Evolutionary conservation across 30 jellyfish, hydroid and myxozoan species (phyloP).

Genomic region (Phacellophora camtschatica): DNA sequence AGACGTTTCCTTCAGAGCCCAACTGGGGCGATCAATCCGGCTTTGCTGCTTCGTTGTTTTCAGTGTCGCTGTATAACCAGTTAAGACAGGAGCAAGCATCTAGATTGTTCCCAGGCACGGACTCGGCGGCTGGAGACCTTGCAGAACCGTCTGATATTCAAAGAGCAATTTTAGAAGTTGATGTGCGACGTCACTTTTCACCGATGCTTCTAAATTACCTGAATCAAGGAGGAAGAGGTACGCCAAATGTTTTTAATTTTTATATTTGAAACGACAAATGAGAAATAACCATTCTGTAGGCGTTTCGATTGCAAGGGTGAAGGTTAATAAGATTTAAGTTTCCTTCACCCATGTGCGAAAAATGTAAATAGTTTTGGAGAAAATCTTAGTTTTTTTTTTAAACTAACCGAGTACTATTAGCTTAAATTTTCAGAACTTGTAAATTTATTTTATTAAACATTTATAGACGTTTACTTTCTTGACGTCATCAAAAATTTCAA

Average conservation of each 20-base stretch:
- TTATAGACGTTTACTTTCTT: no score
- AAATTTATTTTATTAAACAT: no score
- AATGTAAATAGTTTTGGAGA: no score
- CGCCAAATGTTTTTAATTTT: background rate
- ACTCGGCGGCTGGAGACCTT: conserved; percentile 47
- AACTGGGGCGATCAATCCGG: conserved; percentile 2
- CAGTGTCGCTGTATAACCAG: conserved; percentile 51
- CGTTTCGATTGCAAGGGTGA: no score
- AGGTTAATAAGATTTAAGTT: no score
- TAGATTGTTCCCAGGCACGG: conserved; percentile 28
- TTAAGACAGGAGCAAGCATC: conserved; percentile 52
- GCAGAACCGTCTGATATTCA: conserved; percentile 68
- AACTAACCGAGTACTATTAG: no score
- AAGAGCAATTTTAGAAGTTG: conserved; percentile 46
- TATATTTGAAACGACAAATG: no score
- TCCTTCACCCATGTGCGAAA: no score
- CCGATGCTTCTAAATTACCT: conserved; percentile 64
- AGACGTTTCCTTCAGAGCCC: background rate
- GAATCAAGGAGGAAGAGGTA: conserved; percentile 53
- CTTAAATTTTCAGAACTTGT: no score
- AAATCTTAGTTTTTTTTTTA: no score
- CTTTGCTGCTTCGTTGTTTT: conserved; percentile 14
- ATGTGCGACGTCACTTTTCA: conserved; percentile 61
- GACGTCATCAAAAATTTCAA: no score
- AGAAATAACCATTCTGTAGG: no score